A percentile compares a stretch with the other conserved stretches of the same genome.
phyloP scores from a whole-genome alignment of 2,888 invertebrate species.

The Bembecia ichneumoniformis region DNA sequence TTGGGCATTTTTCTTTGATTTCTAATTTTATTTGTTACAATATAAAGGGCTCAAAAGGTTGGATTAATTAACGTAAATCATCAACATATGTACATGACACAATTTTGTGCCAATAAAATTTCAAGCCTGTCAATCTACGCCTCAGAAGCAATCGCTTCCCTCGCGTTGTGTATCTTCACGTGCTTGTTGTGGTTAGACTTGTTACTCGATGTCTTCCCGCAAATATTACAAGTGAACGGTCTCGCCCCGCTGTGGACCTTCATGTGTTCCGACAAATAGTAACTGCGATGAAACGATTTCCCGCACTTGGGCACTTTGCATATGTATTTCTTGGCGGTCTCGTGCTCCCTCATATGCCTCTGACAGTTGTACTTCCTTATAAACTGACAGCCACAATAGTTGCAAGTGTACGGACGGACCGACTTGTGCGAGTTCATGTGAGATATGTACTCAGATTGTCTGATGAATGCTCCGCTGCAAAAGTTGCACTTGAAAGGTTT shows the following conservation, averaged over 20 bases:
- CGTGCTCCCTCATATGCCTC: conserved; percentile 86
- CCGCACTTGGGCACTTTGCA: conserved; percentile 82
- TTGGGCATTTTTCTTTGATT: no score
- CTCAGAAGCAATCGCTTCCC: conserved; percentile 89
- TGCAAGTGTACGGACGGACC: conserved; percentile 88
- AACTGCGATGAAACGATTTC: conserved; percentile 88
- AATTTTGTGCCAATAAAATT: no score
- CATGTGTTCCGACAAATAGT: conserved; percentile 90
- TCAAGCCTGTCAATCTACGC: conserved; percentile 55
- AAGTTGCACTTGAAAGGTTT: conserved; percentile 89
- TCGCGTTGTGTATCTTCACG: conserved; percentile 89
- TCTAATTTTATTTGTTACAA: no score
- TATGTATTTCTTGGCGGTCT: conserved; percentile 82
- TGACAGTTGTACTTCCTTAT: conserved; percentile 91
- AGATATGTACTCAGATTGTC: conserved; percentile 83
- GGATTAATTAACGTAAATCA: no score
- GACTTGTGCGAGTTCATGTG: conserved; percentile 91
- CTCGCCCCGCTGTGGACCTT: conserved; percentile 86
- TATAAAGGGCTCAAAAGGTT: no score
- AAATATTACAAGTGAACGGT: conserved; percentile 88
- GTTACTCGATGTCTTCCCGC: conserved; percentile 90
- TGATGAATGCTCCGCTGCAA: conserved; percentile 88
- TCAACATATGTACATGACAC: no score
- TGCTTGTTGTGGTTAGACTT: conserved; percentile 94
- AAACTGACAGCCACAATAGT: conserved; percentile 91